These are phyloP conservation scores for Diaphora mendica DNA, from an alignment of 2,888 invertebrate species.

Conservation along the genomic window DNA sequence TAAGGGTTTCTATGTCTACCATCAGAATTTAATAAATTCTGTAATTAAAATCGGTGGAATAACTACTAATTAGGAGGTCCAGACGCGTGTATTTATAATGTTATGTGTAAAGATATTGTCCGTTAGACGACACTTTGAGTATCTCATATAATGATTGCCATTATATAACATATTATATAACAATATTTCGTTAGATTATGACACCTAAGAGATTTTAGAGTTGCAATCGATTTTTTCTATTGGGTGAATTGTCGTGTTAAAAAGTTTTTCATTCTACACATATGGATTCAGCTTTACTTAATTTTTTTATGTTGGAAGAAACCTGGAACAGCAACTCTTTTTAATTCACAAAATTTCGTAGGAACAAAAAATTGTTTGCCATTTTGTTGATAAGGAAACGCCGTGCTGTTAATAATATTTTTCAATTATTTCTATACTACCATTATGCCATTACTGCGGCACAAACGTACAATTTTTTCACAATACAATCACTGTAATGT, in stretches of 20 bases:
- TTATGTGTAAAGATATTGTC: background rate
- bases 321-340: background rate
- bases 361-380: background rate
- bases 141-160: background rate
- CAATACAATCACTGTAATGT: slow-evolving; percentile 9
- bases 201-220: background rate
- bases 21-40: background rate
- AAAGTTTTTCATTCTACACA: background rate
- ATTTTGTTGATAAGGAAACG: background rate
- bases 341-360: background rate
- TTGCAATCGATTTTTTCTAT: background rate
- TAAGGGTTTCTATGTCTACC: background rate
- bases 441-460: background rate
- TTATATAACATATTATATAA: background rate
- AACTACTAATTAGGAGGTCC: background rate
- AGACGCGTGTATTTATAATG: background rate
- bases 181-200: background rate
- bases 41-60: background rate
- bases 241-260: background rate
- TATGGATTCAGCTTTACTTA: background rate
- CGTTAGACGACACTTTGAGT: background rate
- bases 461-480: slow-evolving; percentile 2
- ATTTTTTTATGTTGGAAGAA: background rate
- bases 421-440: background rate
- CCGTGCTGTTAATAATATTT: background rate